Evolutionary conservation across 2,113 vertebrate species (phyloP).

Genomic region (Glareola pratincola): DNA sequence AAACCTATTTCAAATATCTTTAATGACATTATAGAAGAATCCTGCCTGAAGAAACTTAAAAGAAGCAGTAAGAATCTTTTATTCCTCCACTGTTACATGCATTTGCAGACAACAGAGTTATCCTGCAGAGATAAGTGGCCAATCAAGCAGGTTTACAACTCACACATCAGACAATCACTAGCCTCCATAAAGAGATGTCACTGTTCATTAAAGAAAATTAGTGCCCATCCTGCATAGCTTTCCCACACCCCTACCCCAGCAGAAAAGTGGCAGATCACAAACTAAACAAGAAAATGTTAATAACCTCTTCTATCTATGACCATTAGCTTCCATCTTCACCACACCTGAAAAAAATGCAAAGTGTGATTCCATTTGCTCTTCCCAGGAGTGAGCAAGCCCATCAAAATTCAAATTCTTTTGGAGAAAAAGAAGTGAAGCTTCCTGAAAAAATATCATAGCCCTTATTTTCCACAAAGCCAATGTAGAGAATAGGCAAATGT

Average conservation of each 20-base stretch:
- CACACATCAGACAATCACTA: not conserved
- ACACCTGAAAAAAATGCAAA: not conserved
- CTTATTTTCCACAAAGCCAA: not conserved
- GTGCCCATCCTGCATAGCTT: not conserved
- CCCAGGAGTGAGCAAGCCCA: not conserved
- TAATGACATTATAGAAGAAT: not conserved
- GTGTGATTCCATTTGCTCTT: not conserved
- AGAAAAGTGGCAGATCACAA: not conserved
- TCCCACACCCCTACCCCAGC: fast-evolving
- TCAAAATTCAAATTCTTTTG: not conserved
- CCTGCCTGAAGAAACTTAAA: not conserved
- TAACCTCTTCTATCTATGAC: not conserved
- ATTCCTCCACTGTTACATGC: not conserved
- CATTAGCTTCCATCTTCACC: not conserved
- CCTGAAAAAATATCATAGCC: not conserved
- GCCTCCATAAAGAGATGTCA: not conserved
- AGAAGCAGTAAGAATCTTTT: not conserved
- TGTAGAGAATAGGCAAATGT: not conserved
- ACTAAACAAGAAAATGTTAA: not conserved
- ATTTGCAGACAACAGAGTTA: not conserved
- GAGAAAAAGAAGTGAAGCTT: not conserved
- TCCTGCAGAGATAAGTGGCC: not conserved
- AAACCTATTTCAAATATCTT: not conserved
- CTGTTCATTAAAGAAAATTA: not conserved
- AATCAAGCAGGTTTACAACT: not conserved